A percentile compares a stretch with the other conserved stretches of the same genome.
Conservation (phyloP, 2,888 invertebrate species). For the Epinotia demarniana region DNA sequence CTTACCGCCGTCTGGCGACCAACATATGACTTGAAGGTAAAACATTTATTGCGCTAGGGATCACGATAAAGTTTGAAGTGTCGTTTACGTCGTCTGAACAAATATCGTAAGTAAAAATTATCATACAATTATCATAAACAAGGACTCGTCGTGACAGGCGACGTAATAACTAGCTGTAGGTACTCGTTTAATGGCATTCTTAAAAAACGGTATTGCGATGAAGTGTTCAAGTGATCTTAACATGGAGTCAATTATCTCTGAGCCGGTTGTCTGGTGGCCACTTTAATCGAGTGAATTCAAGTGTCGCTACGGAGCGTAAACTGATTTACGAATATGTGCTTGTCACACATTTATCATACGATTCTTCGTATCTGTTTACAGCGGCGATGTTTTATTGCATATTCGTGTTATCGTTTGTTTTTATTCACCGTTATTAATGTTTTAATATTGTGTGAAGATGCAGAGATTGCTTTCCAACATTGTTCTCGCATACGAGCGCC, state of each 20-base stretch:
- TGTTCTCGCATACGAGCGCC: slow-evolving; percentile 30
- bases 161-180: slow-evolving; percentile 35
- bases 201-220: slow-evolving; percentile 40
- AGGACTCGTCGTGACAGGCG: slow-evolving; percentile 34
- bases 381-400: slow-evolving; percentile 37
- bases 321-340: slow-evolving; percentile 36
- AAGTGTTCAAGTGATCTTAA: slow-evolving; percentile 42
- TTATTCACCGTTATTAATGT: slow-evolving; percentile 44
- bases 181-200: slow-evolving; percentile 35
- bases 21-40: slow-evolving; percentile 26
- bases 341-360: slow-evolving; percentile 39
- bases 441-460: slow-evolving; percentile 43
- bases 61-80: slow-evolving; percentile 38
- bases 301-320: slow-evolving; percentile 31
- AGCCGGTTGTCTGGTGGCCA: slow-evolving; percentile 28
- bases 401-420: slow-evolving; percentile 39
- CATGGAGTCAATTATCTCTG: slow-evolving; percentile 43
- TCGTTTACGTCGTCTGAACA: slow-evolving; percentile 41
- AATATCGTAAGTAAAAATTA: slow-evolving; percentile 44
- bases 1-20: slow-evolving; percentile 20
- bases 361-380: slow-evolving; percentile 38
- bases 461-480: slow-evolving; percentile 40
- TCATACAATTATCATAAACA: slow-evolving; percentile 44
- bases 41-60: slow-evolving; percentile 29
- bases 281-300: slow-evolving; percentile 43